phyloP scores from a whole-genome alignment of 2,797 vertebrate genomes.

The Taeniopygia guttata region DNA sequence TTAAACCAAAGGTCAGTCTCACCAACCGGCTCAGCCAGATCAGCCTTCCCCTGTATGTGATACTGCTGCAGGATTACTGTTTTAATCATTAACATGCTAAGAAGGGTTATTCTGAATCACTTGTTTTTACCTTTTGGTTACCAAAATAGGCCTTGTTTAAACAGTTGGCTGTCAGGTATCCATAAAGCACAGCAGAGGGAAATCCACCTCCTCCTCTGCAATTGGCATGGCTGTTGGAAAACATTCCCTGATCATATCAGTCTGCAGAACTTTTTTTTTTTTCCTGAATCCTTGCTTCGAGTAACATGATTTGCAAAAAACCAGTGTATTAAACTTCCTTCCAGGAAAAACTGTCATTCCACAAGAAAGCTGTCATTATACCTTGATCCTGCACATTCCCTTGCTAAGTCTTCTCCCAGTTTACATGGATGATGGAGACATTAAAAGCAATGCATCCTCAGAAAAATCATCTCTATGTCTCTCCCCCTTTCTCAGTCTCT shows the following conservation, averaged over 20 bases:
- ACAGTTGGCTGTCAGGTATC: constrained; percentile 36
- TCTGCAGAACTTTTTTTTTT: neutral
- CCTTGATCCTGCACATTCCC: neutral
- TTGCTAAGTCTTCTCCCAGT: neutral
- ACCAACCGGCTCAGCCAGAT: neutral
- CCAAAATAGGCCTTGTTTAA: constrained; percentile 14
- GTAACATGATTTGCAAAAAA: neutral
- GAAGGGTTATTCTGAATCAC: neutral
- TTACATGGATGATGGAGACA: neutral
- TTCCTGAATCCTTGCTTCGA: neutral
- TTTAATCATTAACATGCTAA: neutral
- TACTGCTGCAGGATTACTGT: neutral
- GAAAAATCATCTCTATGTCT: neutral
- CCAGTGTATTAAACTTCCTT: neutral
- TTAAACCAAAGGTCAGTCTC: neutral
- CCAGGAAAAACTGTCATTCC: neutral
- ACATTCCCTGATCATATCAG: neutral
- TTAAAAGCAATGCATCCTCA: neutral
- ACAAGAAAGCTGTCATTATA: neutral
- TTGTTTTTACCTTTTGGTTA: neutral
- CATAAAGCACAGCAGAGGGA: neutral
- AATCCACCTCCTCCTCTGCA: constrained; percentile 32
- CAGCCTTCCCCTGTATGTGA: neutral
- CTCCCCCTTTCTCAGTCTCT: neutral
- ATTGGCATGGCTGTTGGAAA: constrained; percentile 21